Evolutionary conservation across 2,797 vertebrate genomes (phyloP), one percentile per base, ranked within the genome.

Genomic region (Danio jaintianensis): DNA sequence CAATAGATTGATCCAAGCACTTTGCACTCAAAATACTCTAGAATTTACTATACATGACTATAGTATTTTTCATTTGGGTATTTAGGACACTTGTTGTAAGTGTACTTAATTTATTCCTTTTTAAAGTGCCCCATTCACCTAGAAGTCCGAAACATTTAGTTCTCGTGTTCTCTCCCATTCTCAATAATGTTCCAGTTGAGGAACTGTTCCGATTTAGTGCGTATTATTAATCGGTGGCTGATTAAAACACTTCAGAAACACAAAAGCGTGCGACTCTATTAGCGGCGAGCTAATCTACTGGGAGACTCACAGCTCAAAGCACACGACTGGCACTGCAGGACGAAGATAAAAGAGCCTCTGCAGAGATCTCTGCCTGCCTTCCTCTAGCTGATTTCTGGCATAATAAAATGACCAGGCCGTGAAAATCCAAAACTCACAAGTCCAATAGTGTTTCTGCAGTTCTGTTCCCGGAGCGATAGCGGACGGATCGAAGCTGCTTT

Each of bases 221-320:
- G n/a, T 74, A 75, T 77, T 77, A 73, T 73, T 73, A 73, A 83
- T 73, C 66, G 64, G 18, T 18, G 38, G 43, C 53, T 73, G 74
- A 84, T 84, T 84, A 82, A 85, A 84, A 85, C 75, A 75, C 62
- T 66, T 82, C 79, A 82, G 67, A 47, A 71, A 78, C 58, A 84
- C 67, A 78, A 86, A 84, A 74, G 73, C 69, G 53, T 56, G 73
- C 73, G 42, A 63, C 73, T 84, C 78, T 86, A 82, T 82, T 84
- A 84, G 80, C 45, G 29, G 63, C 50, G 74, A 38, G 80, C 64
- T 86, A 82, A 86, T 86, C 82, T 84, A 84, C 72, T 59, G 80
- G 63, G 80, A 78, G 68, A 13, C 63, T 55, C 48, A 20, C 48
- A 13, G 75, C 58, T 48, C 48, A 84, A 78, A 73, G 82, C 64